Evolutionary conservation across 2,888 invertebrate genomes (phyloP).

Genomic region (Amphipoea oculea): DNA sequence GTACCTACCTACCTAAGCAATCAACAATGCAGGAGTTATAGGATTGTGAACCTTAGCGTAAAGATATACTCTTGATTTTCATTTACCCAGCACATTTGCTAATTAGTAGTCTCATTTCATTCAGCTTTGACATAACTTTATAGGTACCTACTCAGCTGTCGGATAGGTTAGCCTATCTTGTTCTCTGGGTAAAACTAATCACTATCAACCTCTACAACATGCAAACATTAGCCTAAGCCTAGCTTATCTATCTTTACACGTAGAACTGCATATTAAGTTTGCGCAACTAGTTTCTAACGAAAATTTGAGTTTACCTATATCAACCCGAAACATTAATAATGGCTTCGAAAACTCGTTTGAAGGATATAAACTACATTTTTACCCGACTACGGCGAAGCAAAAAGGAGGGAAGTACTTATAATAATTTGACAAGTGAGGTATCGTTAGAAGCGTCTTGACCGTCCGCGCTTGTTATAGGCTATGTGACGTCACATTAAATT

Average conservation of each 20-base stretch:
- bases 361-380: neutral
- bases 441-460: too few relatives aligned
- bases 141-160: neutral
- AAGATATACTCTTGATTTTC: neutral
- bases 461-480: too few relatives aligned
- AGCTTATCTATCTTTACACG: too few relatives aligned
- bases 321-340: neutral
- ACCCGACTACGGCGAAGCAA: too few relatives aligned
- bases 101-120: conserved; percentile 11
- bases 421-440: too few relatives aligned
- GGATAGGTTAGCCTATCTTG: neutral
- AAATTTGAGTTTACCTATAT: neutral
- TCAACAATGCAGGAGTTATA: neutral
- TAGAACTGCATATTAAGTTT: neutral
- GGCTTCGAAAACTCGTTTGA: neutral
- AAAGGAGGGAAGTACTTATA: too few relatives aligned
- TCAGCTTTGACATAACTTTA: neutral
- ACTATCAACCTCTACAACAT: neutral
- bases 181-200: neutral
- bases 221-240: neutral
- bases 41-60: conserved; percentile 8
- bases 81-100: neutral
- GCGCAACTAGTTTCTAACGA: neutral
- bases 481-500: too few relatives aligned
- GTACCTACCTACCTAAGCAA: neutral